Evolutionary conservation across 2,797 vertebrate species (phyloP).

Genomic region (Siniperca undulata): DNA sequence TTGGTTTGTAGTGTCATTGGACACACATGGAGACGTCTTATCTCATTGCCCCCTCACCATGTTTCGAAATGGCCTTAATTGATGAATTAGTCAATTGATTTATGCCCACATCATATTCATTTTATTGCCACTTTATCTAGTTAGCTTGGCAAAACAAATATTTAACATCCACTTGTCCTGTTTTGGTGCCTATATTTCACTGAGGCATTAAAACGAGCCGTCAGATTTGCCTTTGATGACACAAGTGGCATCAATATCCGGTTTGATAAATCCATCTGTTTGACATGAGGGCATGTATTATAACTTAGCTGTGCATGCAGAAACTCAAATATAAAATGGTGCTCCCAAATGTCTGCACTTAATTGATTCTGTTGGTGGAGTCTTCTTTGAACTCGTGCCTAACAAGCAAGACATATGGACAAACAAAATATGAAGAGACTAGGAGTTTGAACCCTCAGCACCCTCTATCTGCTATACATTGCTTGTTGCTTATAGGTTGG

Average conservation of each 20-base stretch:
- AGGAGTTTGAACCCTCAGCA: background rate
- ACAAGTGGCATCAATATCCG: constrained; percentile 30
- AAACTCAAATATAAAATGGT: constrained; percentile 35
- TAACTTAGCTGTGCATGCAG: constrained; percentile 28
- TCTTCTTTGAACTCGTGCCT: constrained; percentile 30
- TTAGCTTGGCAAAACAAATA: constrained; percentile 24
- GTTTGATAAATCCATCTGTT: constrained; percentile 38
- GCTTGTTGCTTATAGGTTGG: background rate
- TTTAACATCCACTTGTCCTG: constrained; percentile 27
- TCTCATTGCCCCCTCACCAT: background rate
- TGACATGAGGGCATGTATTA: constrained; percentile 33
- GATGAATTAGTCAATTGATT: constrained; percentile 23
- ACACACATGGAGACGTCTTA: background rate
- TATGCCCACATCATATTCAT: constrained; percentile 11
- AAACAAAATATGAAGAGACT: background rate
- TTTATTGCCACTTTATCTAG: constrained; percentile 25
- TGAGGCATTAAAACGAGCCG: constrained; percentile 6
- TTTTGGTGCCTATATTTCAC: constrained; percentile 26
- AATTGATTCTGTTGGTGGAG: constrained; percentile 42
- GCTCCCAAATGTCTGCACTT: constrained; percentile 22
- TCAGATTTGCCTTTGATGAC: constrained; percentile 31
- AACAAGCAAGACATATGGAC: constrained; percentile 25
- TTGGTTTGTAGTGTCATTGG: background rate
- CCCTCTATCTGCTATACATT: background rate
- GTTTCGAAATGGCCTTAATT: background rate